These are phyloP conservation scores for Monochamus alternatus DNA, from an alignment of 2,888 invertebrate species.

Conservation along the genomic window DNA sequence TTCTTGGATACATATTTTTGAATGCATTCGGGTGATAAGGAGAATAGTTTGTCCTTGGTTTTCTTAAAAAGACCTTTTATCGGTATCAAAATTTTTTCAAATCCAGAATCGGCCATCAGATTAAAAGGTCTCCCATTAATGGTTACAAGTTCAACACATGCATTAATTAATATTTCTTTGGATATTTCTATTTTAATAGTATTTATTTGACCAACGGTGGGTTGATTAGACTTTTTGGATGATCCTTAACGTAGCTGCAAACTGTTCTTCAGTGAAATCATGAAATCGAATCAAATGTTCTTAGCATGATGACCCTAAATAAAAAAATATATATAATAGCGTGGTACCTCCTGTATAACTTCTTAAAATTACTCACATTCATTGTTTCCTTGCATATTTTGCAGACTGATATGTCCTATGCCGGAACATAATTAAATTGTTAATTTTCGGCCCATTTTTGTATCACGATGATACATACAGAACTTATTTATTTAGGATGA, in stretches of 20 bases:
- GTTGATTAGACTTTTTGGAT: conserved; percentile 22
- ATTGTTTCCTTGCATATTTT: not conserved
- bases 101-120: conserved; percentile 19
- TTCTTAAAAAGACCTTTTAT: conserved; percentile 20
- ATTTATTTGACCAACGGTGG: conserved; percentile 7
- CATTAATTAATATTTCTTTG: conserved; percentile 23
- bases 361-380: conserved; percentile 24
- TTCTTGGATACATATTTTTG: conserved; percentile 24
- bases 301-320: conserved; percentile 13
- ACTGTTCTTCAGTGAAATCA: conserved; percentile 19
- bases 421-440: not conserved
- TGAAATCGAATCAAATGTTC: conserved; percentile 25
- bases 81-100: conserved; percentile 18
- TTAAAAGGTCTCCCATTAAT: conserved; percentile 23
- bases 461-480: not conserved
- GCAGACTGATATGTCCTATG: not conserved
- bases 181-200: conserved; percentile 24
- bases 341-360: not conserved
- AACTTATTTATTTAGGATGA: not conserved
- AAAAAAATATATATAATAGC: not conserved
- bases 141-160: conserved; percentile 26
- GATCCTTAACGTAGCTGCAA: conserved; percentile 1
- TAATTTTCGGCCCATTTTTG: conserved; percentile 1
- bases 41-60: conserved; percentile 24
- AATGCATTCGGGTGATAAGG: conserved; percentile 22